These are phyloP conservation scores for Semnornis frantzii DNA, from an alignment of 2,113 vertebrate genomes.

Conservation along the genomic window DNA sequence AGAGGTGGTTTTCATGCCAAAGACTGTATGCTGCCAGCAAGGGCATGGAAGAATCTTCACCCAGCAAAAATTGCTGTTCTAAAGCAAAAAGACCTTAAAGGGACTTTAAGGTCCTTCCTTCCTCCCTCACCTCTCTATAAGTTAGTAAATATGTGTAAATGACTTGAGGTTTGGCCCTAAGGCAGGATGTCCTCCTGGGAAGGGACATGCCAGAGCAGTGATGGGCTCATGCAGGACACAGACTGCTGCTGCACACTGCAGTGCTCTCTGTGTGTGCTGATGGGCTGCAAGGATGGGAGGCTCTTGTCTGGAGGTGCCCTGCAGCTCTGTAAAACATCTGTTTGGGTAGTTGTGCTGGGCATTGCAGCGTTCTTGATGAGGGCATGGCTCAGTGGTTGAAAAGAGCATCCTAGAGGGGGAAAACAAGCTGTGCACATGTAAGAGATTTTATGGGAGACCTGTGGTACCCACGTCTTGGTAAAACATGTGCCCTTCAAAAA, in stretches of 20 bases:
- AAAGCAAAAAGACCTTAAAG: background rate
- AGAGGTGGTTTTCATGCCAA: background rate
- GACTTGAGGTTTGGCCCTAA: background rate
- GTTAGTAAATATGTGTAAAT: background rate
- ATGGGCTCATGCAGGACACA: background rate
- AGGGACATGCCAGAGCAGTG: fast-evolving
- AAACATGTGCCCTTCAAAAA: background rate
- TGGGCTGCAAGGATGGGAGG: background rate
- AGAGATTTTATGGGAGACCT: background rate
- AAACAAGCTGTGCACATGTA: background rate
- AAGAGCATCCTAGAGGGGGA: background rate
- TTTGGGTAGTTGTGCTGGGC: background rate
- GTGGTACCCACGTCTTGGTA: background rate
- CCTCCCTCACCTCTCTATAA: background rate
- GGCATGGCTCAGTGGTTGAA: background rate
- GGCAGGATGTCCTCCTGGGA: background rate
- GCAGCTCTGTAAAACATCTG: background rate
- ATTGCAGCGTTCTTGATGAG: background rate
- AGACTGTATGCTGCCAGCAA: fast-evolving
- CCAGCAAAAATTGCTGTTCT: background rate
- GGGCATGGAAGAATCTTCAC: background rate
- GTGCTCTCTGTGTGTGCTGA: background rate
- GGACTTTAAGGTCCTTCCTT: background rate
- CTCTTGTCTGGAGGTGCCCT: background rate
- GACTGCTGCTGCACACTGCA: background rate